Conservation (phyloP, 2,888 invertebrate species). For the Phengaris alcon region DNA sequence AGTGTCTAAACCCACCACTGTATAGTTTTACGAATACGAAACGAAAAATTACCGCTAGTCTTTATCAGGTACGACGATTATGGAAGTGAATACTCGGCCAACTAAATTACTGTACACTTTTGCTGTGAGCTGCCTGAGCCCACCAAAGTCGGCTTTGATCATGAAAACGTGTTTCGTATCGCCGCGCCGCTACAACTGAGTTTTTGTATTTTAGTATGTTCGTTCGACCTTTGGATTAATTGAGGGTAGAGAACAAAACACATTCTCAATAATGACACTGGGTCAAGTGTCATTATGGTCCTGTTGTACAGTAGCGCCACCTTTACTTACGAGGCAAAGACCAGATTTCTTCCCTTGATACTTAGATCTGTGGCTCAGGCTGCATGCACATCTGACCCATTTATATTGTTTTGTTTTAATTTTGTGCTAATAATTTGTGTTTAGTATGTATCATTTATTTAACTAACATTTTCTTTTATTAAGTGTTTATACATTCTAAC, state of each 20-base stretch:
- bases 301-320: background rate
- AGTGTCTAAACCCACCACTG: slow-evolving; percentile 17
- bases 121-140: slow-evolving; percentile 23
- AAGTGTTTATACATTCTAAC: slow-evolving; percentile 63
- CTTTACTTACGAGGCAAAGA: background rate
- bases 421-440: slow-evolving; percentile 60
- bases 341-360: background rate
- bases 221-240: background rate
- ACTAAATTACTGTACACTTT: slow-evolving; percentile 27
- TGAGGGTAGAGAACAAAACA: slow-evolving; percentile 15
- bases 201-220: slow-evolving; percentile 16
- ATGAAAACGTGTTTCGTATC: background rate
- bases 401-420: slow-evolving; percentile 57
- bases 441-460: slow-evolving; percentile 70
- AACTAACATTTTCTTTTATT: slow-evolving; percentile 60
- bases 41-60: slow-evolving; percentile 13
- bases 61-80: background rate
- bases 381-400: slow-evolving; percentile 50
- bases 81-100: slow-evolving; percentile 24
- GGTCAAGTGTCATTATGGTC: background rate
- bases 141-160: background rate
- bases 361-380: slow-evolving; percentile 26
- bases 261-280: background rate
- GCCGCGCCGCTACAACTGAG: background rate
- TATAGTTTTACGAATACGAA: slow-evolving; percentile 21